Percentiles rank a stretch among this genome's conserved stretches.
Conservation (phyloP, 2,797 vertebrate genomes). For the Acanthopagrus latus region DNA sequence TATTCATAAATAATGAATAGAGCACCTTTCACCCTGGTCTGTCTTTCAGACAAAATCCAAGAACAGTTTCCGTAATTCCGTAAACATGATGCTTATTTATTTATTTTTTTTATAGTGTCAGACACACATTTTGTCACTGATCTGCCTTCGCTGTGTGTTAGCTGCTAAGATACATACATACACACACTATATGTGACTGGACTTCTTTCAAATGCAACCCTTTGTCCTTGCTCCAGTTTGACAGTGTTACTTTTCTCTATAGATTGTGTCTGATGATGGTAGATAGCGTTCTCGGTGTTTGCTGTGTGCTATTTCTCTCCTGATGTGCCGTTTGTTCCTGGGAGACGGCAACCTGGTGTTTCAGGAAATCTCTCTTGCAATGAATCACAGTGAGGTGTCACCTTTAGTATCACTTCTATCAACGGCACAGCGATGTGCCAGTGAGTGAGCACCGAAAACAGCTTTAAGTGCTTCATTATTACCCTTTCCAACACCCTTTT, state of each 20-base stretch:
- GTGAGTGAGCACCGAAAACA: constrained; percentile 36
- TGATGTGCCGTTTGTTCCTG: constrained; percentile 59
- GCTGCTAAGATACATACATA: background rate
- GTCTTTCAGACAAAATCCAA: constrained; percentile 46
- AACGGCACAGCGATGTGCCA: constrained; percentile 45
- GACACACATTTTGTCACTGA: background rate
- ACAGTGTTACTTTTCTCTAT: constrained; percentile 26
- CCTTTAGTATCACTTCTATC: constrained; percentile 61
- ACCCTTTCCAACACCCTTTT: constrained; percentile 34
- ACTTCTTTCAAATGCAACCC: background rate
- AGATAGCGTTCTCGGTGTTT: constrained; percentile 30
- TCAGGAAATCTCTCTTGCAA: constrained; percentile 54
- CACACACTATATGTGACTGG: background rate
- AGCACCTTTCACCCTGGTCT: constrained; percentile 63
- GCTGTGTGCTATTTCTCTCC: constrained; percentile 45
- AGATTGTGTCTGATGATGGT: constrained; percentile 35
- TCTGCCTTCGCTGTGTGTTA: background rate
- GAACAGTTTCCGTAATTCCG: constrained; percentile 55
- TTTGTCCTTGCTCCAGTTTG: constrained; percentile 17
- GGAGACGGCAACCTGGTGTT: constrained; percentile 51
- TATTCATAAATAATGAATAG: constrained; percentile 88
- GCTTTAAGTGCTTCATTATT: constrained; percentile 61
- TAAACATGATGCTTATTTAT: constrained; percentile 17
- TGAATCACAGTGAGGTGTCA: constrained; percentile 70
- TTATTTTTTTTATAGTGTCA: background rate